phyloP scores from a whole-genome alignment of 1,140 invertebrate genomes.

The Habropoda laboriosa region DNA sequence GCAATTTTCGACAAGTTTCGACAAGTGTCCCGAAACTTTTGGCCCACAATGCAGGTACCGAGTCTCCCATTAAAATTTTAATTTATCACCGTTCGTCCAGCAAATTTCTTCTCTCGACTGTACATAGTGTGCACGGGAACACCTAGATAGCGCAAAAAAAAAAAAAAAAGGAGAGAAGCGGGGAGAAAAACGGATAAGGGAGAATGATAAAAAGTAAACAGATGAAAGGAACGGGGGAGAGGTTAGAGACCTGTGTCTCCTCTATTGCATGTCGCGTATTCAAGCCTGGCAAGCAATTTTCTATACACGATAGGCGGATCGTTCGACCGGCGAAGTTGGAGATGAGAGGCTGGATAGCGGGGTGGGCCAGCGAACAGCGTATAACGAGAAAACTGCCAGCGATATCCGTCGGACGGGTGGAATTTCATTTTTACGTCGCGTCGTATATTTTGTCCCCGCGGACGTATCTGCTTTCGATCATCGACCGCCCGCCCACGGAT shows the following conservation, averaged over 20 bases:
- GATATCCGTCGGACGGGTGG: conserved; percentile 37
- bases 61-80: no score
- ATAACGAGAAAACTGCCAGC: conserved; percentile 53
- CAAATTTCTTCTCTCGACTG: no score
- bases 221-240: neutral
- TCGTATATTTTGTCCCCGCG: conserved; percentile 46
- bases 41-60: no score
- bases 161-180: conserved; percentile 19
- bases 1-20: no score
- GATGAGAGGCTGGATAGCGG: conserved; percentile 59
- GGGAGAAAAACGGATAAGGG: conserved; percentile 28
- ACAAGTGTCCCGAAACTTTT: no score
- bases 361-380: conserved; percentile 39
- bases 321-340: conserved; percentile 24
- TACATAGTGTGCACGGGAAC: no score
- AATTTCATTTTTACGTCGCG: conserved; percentile 57
- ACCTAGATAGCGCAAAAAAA: no score
- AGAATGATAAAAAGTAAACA: conserved; percentile 15
- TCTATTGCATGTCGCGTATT: conserved; percentile 49
- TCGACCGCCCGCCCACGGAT: neutral
- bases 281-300: conserved; percentile 50
- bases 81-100: no score
- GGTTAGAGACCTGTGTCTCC: neutral
- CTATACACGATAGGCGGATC: conserved; percentile 54
- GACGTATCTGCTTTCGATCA: conserved; percentile 61